Evolutionary conservation across 1,140 invertebrate genomes (phyloP).

Genomic region (Agraylea sexmaculata): DNA sequence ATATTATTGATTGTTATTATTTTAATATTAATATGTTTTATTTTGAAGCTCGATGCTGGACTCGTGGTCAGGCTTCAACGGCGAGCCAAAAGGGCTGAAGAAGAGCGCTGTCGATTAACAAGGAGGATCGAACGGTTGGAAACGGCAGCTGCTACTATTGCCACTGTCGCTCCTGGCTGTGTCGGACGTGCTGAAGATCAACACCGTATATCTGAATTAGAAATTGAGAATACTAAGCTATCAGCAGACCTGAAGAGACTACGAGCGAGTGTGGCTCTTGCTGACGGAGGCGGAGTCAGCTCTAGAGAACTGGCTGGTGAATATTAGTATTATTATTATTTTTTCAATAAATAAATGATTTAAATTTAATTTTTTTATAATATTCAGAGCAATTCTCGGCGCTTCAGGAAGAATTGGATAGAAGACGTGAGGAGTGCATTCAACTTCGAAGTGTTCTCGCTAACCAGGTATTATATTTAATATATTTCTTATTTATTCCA

Average conservation of each 20-base stretch:
- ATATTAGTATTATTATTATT: slow-evolving; percentile 7
- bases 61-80: slow-evolving; percentile 76
- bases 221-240: slow-evolving; percentile 86
- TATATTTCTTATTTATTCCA: slow-evolving; percentile 1
- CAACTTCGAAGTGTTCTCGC: slow-evolving; percentile 78
- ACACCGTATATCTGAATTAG: slow-evolving; percentile 54
- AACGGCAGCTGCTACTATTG: slow-evolving; percentile 33
- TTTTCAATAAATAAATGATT: neutral
- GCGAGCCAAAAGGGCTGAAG: slow-evolving; percentile 50
- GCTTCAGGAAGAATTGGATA: slow-evolving; percentile 75
- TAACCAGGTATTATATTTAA: slow-evolving; percentile 35
- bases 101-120: slow-evolving; percentile 53
- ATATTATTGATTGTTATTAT: no score
- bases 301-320: slow-evolving; percentile 34
- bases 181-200: slow-evolving; percentile 14
- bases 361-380: slow-evolving; percentile 7
- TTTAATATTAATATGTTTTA: no score
- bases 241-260: slow-evolving; percentile 65
- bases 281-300: slow-evolving; percentile 27
- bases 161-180: slow-evolving; percentile 24
- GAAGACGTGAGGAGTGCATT: slow-evolving; percentile 79
- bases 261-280: slow-evolving; percentile 46
- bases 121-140: slow-evolving; percentile 53
- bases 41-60: slow-evolving; percentile 48
- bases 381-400: slow-evolving; percentile 68